A percentile compares a stretch with the other conserved stretches of the same genome.
These are phyloP conservation scores for Pycnomerus fuliginosus DNA, from an alignment of 2,888 invertebrate genomes.

Conservation along the genomic window DNA sequence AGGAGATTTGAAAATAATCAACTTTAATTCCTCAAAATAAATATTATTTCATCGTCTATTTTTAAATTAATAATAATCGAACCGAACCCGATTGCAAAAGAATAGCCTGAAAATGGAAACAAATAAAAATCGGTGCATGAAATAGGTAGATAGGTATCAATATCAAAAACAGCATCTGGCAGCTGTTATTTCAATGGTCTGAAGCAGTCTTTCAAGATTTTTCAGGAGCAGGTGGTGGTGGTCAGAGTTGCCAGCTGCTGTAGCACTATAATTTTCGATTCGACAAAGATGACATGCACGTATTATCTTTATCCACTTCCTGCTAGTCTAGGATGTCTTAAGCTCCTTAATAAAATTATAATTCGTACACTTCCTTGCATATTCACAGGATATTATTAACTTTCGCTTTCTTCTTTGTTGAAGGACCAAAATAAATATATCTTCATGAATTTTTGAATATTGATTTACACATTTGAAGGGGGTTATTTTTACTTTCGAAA, in stretches of 20 bases:
- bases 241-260: slow-evolving; percentile 17
- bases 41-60: too few species aligned
- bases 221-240: slow-evolving; percentile 18
- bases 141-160: neutral
- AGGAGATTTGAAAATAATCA: too few species aligned
- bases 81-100: too few species aligned
- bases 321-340: slow-evolving; percentile 11
- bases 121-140: neutral
- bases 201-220: slow-evolving; percentile 4
- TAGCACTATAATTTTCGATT: slow-evolving; percentile 16
- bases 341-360: slow-evolving; percentile 16
- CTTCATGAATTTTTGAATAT: neutral
- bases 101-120: too few species aligned
- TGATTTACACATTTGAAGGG: neutral
- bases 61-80: too few species aligned
- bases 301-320: slow-evolving; percentile 11
- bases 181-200: slow-evolving; percentile 7
- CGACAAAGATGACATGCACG: slow-evolving; percentile 11
- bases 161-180: slow-evolving; percentile 5
- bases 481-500: neutral
- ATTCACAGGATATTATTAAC: slow-evolving; percentile 16
- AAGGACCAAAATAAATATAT: slow-evolving; percentile 2
- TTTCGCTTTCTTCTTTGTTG: slow-evolving; percentile 14
- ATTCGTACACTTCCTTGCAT: slow-evolving; percentile 20
- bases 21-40: too few species aligned